These are phyloP conservation scores for Homalodisca vitripennis DNA, from an alignment of 1,140 invertebrate species.

Conservation along the genomic window DNA sequence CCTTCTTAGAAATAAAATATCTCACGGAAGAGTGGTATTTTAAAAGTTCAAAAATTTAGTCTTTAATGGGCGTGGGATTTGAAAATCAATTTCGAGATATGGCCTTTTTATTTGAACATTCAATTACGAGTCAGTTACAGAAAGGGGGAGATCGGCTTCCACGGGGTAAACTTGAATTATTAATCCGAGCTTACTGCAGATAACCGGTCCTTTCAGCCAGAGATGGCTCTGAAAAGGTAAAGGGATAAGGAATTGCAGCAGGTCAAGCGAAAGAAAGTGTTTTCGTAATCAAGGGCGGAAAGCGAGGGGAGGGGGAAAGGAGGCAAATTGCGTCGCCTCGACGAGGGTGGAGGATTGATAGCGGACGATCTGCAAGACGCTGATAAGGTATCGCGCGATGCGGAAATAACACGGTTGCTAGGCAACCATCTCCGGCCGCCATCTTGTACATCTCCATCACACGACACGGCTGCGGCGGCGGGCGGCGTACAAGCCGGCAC, in stretches of 20 bases:
- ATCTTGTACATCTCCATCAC: slow-evolving; percentile 16
- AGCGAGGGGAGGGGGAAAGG: neutral
- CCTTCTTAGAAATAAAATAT: no score
- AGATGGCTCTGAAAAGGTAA: slow-evolving; percentile 10
- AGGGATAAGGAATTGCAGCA: slow-evolving; percentile 11
- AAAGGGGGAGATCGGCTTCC: no score
- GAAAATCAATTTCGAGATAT: no score
- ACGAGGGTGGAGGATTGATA: slow-evolving; percentile 18
- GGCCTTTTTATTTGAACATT: no score
- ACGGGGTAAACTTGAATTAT: no score
- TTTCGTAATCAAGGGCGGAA: slow-evolving; percentile 8
- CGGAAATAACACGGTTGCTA: slow-evolving; percentile 24
- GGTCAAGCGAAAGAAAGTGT: slow-evolving; percentile 21
- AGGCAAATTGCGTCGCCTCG: slow-evolving; percentile 12
- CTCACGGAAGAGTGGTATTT: no score
- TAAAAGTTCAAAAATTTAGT: no score
- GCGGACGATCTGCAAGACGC: slow-evolving; percentile 10
- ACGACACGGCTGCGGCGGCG: neutral
- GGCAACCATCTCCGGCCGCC: slow-evolving; percentile 9
- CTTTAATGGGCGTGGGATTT: no score
- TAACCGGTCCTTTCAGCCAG: neutral
- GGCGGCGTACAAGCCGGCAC: neutral
- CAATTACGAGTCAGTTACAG: no score
- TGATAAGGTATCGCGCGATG: slow-evolving; percentile 18
- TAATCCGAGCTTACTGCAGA: no score